Evolutionary conservation across 1,140 invertebrate genomes (phyloP), one percentile per base, ranked within the genome.

Genomic region (Drosophila pseudoobscura): DNA sequence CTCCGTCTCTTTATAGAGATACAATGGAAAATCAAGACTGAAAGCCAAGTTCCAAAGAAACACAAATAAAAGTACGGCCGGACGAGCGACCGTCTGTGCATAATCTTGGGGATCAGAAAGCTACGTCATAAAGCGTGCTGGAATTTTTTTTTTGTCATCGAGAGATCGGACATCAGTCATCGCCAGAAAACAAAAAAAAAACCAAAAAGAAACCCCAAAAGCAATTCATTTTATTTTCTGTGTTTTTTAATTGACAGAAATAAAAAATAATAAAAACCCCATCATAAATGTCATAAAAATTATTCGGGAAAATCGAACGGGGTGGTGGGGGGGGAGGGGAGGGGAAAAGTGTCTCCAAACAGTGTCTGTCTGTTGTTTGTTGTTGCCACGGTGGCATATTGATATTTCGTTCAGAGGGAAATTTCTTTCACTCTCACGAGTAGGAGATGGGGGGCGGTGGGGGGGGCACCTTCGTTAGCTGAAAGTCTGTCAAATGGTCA

Each of bases 111-210:
- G 3, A 39, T 39, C 70, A 64, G 54, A 75, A 13, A 60, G 47
- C 71, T 43, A 85, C 82, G 82, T 87, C 82, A 87, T 88, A 82
- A 87, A 88, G 82, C 82, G 82, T 87, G 82, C 71, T 88, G 82
- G 82, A 87, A 87, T 87, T 85, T 87, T 15, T 15, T 15, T 55
- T 65, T 64, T 64, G 77, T 77, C 26, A 26, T 26, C 6, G 6
- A 7, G 29, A 58, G 71, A 83, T 78, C 20, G 46, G 52, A 13
- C 56, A 75, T 63, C 64, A 69, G 70, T 75, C 76, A 78, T 62
- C 68, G 66, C 47, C 22, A 75, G 59, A 39, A 39, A 39, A 39
- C 35, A 35, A 20, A 20, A 35, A n/a, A n/a, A n/a, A n/a, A n/a
- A n/a, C n/a, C 15, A 15, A 35, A 9, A 8, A 35, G 3, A 35